A percentile compares a stretch with the other conserved stretches of the same genome.
Conservation (phyloP, 2,797 vertebrate species). For the Platalea minor region DNA sequence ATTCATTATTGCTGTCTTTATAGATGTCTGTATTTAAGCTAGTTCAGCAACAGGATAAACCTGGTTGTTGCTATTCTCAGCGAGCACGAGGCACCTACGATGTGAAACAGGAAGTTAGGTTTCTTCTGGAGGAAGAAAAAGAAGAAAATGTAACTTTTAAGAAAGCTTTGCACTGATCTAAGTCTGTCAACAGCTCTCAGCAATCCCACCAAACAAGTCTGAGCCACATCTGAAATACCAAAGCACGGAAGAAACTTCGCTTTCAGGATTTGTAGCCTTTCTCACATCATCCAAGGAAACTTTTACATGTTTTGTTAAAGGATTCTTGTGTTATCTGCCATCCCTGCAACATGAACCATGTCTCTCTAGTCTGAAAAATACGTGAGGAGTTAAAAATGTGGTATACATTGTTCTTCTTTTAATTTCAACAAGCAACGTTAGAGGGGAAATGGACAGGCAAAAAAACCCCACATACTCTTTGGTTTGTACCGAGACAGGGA, state of each 20-base stretch:
- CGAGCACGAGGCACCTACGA: neutral
- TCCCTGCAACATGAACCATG: neutral
- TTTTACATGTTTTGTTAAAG: neutral
- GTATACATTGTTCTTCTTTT: neutral
- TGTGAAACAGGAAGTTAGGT: neutral
- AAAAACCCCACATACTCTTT: neutral
- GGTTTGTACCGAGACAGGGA: neutral
- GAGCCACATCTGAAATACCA: neutral
- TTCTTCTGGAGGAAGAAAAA: neutral
- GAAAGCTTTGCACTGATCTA: neutral
- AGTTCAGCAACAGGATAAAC: conserved; percentile 8
- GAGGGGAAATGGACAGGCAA: neutral
- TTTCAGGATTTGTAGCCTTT: neutral
- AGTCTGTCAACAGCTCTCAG: neutral
- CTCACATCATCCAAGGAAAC: neutral
- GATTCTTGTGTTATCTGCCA: neutral
- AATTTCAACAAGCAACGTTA: neutral
- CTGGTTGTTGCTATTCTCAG: neutral
- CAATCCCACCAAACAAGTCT: neutral
- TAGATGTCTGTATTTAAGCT: conserved; percentile 15
- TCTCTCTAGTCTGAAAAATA: neutral
- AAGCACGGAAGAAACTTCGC: neutral
- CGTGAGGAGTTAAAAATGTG: neutral
- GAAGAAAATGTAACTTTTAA: neutral
- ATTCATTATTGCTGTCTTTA: conserved; percentile 23